These are phyloP conservation scores for Labeo catla DNA, from an alignment of 2,113 vertebrate genomes.

Conservation along the genomic window DNA sequence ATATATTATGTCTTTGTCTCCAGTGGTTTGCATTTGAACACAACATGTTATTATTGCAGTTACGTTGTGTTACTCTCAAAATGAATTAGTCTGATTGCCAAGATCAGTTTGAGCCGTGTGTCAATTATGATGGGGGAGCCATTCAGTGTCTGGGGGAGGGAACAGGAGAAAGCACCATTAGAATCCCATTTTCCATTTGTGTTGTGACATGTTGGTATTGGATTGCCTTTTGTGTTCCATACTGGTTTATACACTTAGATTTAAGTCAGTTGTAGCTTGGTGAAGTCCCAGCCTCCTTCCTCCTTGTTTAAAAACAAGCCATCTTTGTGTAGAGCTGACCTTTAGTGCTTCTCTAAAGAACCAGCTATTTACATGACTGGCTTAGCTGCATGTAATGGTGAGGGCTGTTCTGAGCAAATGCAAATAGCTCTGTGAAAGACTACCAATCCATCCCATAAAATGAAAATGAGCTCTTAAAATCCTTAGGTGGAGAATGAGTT, in stretches of 20 bases:
- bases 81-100: conserved; percentile 91
- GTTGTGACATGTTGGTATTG: conserved; percentile 78
- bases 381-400: conserved; percentile 10
- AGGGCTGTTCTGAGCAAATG: conserved; percentile 7
- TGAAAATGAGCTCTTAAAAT: conserved; percentile 30
- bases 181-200: conserved; percentile 87
- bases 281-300: conserved; percentile 21
- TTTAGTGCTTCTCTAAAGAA: conserved; percentile 32
- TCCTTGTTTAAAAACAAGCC: conserved; percentile 30
- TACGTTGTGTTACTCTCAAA: conserved; percentile 86
- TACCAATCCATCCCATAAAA: conserved; percentile 38
- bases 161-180: conserved; percentile 72
- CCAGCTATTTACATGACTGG: conserved; percentile 13
- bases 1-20: not conserved
- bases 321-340: conserved; percentile 41
- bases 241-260: conserved; percentile 74
- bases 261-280: conserved; percentile 69
- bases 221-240: conserved; percentile 65
- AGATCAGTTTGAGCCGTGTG: conserved; percentile 92
- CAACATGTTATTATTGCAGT: conserved; percentile 73
- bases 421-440: conserved; percentile 32
- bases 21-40: conserved; percentile 14
- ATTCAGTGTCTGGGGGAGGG: conserved; percentile 81
- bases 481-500: conserved; percentile 23
- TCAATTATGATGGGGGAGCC: conserved; percentile 86